Evolutionary conservation across 2,888 invertebrate genomes (phyloP).

Genomic region (Drosophila histrio): DNA sequence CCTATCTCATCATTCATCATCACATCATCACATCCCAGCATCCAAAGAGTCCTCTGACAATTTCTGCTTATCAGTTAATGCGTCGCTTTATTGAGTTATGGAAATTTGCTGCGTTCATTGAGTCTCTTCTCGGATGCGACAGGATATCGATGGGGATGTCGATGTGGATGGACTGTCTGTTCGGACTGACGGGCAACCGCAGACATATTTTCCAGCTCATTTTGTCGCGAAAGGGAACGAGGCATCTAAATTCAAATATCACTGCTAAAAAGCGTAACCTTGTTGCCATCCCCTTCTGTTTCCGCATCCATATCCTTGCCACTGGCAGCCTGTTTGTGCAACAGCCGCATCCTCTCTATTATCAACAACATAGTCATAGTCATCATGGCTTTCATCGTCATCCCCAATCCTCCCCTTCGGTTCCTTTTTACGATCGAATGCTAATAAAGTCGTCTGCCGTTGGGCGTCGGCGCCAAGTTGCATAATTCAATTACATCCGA

Average conservation of each 20-base stretch:
- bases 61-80: constrained; percentile 58
- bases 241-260: constrained; percentile 72
- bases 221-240: constrained; percentile 55
- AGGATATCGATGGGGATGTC: constrained; percentile 15
- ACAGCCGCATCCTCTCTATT: constrained; percentile 40
- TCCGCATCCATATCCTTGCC: neutral
- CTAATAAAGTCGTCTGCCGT: constrained; percentile 82
- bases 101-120: constrained; percentile 38
- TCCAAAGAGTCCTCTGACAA: neutral
- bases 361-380: constrained; percentile 28
- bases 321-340: constrained; percentile 38
- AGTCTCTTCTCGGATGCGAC: constrained; percentile 19
- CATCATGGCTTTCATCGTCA: constrained; percentile 45
- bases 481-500: constrained; percentile 84
- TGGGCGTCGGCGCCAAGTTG: constrained; percentile 79
- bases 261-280: constrained; percentile 69
- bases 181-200: constrained; percentile 35
- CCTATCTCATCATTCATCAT: constrained; percentile 39
- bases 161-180: constrained; percentile 3
- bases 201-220: constrained; percentile 82
- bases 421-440: constrained; percentile 77
- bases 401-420: constrained; percentile 5
- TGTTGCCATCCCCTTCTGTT: constrained; percentile 35
- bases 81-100: constrained; percentile 61
- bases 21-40: constrained; percentile 9